These are phyloP conservation scores for Melanocharis versteri DNA, from an alignment of 2,113 vertebrate species.

Conservation along the genomic window DNA sequence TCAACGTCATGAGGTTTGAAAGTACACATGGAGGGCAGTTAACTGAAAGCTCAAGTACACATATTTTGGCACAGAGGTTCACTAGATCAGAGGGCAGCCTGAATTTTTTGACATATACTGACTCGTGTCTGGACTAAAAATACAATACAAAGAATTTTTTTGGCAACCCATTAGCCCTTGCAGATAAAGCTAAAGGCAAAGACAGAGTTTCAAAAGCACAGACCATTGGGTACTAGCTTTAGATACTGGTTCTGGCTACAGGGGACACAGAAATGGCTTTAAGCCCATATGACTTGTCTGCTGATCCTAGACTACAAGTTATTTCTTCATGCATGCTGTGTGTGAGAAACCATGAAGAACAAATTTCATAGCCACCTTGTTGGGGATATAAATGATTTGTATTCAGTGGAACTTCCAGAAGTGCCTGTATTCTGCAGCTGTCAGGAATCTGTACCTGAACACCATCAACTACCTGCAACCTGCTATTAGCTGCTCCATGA, in stretches of 20 bases:
- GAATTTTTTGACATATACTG: background rate
- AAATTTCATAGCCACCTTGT: background rate
- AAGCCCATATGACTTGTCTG: background rate
- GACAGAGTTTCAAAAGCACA: background rate
- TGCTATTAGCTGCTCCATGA: background rate
- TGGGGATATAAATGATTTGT: background rate
- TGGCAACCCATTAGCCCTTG: background rate
- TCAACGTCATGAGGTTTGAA: background rate
- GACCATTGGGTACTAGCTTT: background rate
- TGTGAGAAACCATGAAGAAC: background rate
- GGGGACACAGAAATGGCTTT: background rate
- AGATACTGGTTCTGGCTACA: background rate
- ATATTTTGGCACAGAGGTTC: background rate
- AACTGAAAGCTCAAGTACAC: background rate
- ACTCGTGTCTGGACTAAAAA: background rate
- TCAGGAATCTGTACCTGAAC: background rate
- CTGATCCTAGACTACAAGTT: background rate
- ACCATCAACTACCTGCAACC: background rate
- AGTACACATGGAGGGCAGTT: background rate
- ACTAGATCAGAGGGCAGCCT: background rate
- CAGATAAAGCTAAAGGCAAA: background rate
- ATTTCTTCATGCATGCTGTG: background rate
- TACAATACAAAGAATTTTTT: background rate
- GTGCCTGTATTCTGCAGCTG: background rate
- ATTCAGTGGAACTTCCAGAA: background rate